A percentile compares a stretch with the other conserved stretches of the same genome.
Conservation (phyloP, 2,888 invertebrate species). For the Mesochorus sp. region DNA sequence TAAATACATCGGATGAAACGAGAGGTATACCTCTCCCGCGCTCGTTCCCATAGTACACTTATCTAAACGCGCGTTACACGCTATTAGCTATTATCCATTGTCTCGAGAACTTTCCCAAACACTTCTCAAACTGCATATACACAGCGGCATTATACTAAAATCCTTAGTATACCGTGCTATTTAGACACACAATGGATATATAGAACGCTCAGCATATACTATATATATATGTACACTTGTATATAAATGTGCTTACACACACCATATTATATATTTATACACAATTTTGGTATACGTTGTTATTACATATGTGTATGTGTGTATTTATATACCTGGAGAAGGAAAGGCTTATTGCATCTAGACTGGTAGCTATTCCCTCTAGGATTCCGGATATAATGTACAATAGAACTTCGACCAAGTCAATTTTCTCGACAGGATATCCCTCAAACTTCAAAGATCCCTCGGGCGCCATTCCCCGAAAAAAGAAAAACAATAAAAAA, state of each 20-base stretch:
- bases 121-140: slow-evolving; percentile 37
- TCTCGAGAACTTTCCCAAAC: slow-evolving; percentile 56
- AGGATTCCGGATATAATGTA: slow-evolving; percentile 1
- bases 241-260: background rate
- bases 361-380: slow-evolving; percentile 9
- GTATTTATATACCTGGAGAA: slow-evolving; percentile 14
- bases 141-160: slow-evolving; percentile 45
- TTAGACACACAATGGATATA: slow-evolving; percentile 9
- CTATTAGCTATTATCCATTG: slow-evolving; percentile 62
- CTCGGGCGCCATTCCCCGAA: too few relatives aligned
- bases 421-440: background rate
- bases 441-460: background rate
- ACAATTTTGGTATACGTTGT: slow-evolving; percentile 3
- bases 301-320: too few relatives aligned
- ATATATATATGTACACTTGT: background rate
- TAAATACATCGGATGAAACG: slow-evolving; percentile 17
- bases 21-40: slow-evolving; percentile 8
- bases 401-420: background rate
- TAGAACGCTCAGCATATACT: background rate
- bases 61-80: slow-evolving; percentile 57
- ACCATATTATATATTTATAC: background rate
- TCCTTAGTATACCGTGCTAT: slow-evolving; percentile 21
- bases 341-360: slow-evolving; percentile 29
- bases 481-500: too few relatives aligned
- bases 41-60: slow-evolving; percentile 44